These are phyloP conservation scores for Eira barbara DNA, from an alignment of 2,113 vertebrate genomes.

Conservation along the genomic window DNA sequence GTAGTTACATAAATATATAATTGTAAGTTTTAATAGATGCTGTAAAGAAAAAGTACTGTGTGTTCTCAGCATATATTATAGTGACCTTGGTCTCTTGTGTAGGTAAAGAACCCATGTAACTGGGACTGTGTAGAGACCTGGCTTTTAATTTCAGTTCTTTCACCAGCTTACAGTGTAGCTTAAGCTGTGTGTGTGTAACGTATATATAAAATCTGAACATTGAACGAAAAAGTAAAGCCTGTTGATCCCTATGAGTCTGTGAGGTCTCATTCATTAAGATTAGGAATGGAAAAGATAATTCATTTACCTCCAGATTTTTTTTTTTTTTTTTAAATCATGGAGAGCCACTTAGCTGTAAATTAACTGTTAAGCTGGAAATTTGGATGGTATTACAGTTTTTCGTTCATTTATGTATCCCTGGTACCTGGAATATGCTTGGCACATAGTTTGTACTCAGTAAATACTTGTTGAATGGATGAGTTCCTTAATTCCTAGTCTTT, in stretches of 20 bases:
- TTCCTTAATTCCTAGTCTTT: background rate
- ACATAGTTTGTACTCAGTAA: background rate
- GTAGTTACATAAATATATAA: background rate
- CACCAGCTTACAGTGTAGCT: background rate
- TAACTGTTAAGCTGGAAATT: background rate
- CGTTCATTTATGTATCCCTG: background rate
- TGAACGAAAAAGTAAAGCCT: background rate
- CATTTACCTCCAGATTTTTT: background rate
- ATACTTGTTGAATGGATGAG: background rate
- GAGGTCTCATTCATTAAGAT: background rate
- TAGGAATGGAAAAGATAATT: background rate
- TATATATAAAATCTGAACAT: background rate
- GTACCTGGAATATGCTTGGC: background rate
- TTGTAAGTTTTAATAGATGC: background rate
- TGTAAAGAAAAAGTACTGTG: background rate
- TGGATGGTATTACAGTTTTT: background rate
- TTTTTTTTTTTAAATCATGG: background rate
- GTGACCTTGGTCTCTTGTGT: background rate
- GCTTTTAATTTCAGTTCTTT: constrained; percentile 1
- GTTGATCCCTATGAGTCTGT: background rate
- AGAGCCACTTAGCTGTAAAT: background rate
- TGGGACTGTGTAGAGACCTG: background rate
- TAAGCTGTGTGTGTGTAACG: background rate
- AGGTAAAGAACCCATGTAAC: background rate
- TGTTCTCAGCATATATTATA: background rate